These are phyloP conservation scores for Gila orcuttii DNA, from an alignment of 2,113 vertebrate species.

Conservation along the genomic window DNA sequence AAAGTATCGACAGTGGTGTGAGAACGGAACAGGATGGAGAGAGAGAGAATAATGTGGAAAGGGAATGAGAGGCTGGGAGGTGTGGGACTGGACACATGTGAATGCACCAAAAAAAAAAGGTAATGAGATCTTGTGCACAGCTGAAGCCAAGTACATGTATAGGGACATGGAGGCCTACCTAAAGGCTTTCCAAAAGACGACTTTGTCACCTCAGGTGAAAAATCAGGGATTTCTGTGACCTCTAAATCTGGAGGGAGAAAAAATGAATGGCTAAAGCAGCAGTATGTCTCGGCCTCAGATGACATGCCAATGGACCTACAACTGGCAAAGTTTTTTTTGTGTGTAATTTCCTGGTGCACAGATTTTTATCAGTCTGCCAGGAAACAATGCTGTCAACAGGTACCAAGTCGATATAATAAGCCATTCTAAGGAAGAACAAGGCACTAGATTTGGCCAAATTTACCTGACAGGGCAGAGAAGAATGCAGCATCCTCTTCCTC, in stretches of 20 bases:
- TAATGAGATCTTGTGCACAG: neutral
- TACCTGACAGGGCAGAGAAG: constrained; percentile 88
- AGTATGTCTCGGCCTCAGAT: neutral
- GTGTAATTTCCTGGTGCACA: neutral
- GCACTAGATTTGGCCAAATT: too few species aligned
- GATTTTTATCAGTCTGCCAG: neutral
- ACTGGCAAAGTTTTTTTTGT: neutral
- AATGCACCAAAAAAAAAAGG: neutral
- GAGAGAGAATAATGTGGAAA: constrained; percentile 8
- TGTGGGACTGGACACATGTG: neutral
- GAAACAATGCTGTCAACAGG: neutral
- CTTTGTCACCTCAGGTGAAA: constrained; percentile 84
- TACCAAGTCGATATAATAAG: neutral
- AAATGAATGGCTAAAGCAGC: neutral
- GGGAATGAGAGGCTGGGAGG: neutral
- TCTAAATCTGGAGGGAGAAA: constrained; percentile 87
- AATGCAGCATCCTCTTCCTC: constrained; percentile 82
- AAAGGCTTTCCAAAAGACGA: constrained; percentile 80
- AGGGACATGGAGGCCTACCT: constrained; percentile 77
- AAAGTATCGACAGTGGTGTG: neutral
- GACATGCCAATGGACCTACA: neutral
- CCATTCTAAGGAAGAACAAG: too few species aligned
- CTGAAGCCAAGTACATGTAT: constrained; percentile 40
- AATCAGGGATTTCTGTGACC: constrained; percentile 85
- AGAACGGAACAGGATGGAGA: neutral